These are phyloP conservation scores for Pristionchus japonicus DNA, from an alignment of 2,888 invertebrate species.

Conservation along the genomic window DNA sequence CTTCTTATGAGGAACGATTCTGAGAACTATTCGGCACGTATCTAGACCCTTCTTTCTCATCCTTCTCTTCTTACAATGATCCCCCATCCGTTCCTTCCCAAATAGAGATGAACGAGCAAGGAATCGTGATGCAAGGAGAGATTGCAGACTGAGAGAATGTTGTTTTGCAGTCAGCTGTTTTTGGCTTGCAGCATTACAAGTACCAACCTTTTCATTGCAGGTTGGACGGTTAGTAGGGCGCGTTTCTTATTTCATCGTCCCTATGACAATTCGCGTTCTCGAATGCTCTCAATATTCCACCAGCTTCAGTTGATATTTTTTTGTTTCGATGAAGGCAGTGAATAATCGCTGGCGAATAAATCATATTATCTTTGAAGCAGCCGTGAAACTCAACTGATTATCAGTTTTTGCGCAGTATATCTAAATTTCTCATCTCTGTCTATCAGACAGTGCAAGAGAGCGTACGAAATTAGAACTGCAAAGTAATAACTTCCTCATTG, in stretches of 20 bases:
- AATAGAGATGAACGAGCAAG: not conserved
- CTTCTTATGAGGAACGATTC: too few species aligned
- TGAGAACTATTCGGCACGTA: too few species aligned
- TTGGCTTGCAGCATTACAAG: too few species aligned
- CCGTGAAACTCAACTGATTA: not conserved
- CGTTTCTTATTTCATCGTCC: too few species aligned
- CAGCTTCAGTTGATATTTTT: too few species aligned
- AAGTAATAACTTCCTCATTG: too few species aligned
- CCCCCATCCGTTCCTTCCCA: not conserved
- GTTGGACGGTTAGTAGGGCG: too few species aligned
- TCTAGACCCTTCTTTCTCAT: too few species aligned
- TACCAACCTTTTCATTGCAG: too few species aligned
- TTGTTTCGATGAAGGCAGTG: too few species aligned
- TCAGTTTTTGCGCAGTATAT: not conserved
- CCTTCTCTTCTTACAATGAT: not conserved
- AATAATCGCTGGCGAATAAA: not conserved
- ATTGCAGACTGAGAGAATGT: not conserved
- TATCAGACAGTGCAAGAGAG: not conserved
- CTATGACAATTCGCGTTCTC: too few species aligned
- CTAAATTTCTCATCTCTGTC: not conserved
- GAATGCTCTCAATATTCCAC: too few species aligned
- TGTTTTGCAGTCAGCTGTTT: not conserved
- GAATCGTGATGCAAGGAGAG: not conserved
- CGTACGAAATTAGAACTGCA: not conserved
- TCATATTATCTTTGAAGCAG: not conserved